Evolutionary conservation across 2,888 invertebrate genomes (phyloP), one percentile per base, ranked within the genome.

Genomic region (Callinectes sapidus): DNA sequence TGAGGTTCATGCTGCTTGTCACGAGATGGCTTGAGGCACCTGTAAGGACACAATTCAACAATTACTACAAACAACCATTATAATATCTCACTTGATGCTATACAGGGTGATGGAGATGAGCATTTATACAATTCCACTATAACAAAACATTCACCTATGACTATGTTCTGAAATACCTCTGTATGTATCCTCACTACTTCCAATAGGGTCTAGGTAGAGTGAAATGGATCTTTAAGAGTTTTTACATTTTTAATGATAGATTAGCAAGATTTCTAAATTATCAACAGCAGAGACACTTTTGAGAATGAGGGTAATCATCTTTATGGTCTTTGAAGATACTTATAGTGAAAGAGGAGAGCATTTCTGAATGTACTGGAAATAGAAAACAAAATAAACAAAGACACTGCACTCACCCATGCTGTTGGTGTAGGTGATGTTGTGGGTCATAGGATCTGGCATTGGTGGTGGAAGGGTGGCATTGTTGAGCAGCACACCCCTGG

Each of bases 1-100:
- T 97, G 95, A 97, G 96, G 95, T 97, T 97, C 97, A 97, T 97
- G 92, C 97, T 97, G 93, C 97, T 97, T 55, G 97, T 97, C 91
- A 97, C 97, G 61, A 94, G 71, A 89, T 94, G 94, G 88, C 94
- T 94, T 13, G 94, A 93, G 0, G 94, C 94, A 28, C 94, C 94
- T 94, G 94, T 2, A 71, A 14, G 81, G 28, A 77, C 18, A 87
- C 87, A 87, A 87, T 6, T n/a, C 87, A 87, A 5, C 23, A n/a
- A 48, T 54, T 48, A 54, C 54, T 16, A 81, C 10, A 81, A n/a
- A 18, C 28, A 92, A 39, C 32, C 32, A 86, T 39, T 18, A 39
- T 10, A 1, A 39, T 1, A 42, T 28, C n/a, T 23, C 28, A 18
- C n/a, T 1, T 61, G 10, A 3, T 42, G 28, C 28, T 18, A 89